These are phyloP conservation scores for Samia ricini DNA, from an alignment of 1,140 invertebrate genomes.

Conservation along the genomic window DNA sequence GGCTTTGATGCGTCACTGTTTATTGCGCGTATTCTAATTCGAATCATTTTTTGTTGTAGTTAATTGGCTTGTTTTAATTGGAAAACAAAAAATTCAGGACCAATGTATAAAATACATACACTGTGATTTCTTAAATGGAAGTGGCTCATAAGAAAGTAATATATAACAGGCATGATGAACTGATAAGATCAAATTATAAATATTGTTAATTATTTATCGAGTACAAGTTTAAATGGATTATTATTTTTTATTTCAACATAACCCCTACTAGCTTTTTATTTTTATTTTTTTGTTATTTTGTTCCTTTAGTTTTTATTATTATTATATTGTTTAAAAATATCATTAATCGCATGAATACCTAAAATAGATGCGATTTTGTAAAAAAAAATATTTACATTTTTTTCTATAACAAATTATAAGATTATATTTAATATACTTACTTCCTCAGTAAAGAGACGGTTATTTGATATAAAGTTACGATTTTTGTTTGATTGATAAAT, in stretches of 20 bases:
- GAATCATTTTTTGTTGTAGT: not conserved
- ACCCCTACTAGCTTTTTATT: slow-evolving; percentile 60
- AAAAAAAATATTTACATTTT: too few relatives aligned
- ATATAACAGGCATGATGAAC: slow-evolving; percentile 59
- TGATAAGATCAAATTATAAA: slow-evolving; percentile 74
- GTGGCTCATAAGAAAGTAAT: slow-evolving; percentile 31
- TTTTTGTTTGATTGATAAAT: slow-evolving; percentile 43
- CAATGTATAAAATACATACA: slow-evolving; percentile 53
- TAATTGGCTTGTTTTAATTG: slow-evolving; percentile 36
- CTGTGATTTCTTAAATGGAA: slow-evolving; percentile 37
- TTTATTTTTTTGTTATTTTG: slow-evolving; percentile 70
- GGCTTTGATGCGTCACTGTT: too few relatives aligned
- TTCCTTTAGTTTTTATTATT: slow-evolving; percentile 73
- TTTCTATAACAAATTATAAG: slow-evolving; percentile 49
- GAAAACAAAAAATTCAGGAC: slow-evolving; percentile 49
- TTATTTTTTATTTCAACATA: slow-evolving; percentile 68
- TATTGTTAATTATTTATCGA: slow-evolving; percentile 77
- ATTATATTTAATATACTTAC: slow-evolving; percentile 46
- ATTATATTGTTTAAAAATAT: slow-evolving; percentile 70
- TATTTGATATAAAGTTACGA: slow-evolving; percentile 21
- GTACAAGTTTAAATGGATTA: slow-evolving; percentile 75
- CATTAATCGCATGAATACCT: slow-evolving; percentile 45
- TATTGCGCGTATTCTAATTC: slow-evolving; percentile 2
- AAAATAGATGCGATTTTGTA: slow-evolving; percentile 54
- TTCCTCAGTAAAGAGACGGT: slow-evolving; percentile 67